Conservation (phyloP, 1,140 invertebrate species). For the Apolygus lucorum region DNA sequence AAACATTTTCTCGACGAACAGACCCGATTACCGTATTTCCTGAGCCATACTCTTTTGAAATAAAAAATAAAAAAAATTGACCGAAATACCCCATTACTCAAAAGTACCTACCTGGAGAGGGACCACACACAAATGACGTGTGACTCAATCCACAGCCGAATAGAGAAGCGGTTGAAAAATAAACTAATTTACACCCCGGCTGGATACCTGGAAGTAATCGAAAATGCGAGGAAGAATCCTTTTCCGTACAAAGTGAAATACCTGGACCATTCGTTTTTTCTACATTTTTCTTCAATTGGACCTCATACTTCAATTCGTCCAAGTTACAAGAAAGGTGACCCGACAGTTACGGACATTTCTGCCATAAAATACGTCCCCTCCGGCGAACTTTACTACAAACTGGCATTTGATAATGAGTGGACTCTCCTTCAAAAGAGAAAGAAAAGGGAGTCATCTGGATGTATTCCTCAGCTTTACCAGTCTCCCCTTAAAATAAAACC, state of each 20-base stretch:
- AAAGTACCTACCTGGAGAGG: slow-evolving; percentile 36
- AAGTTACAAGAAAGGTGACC: slow-evolving; percentile 24
- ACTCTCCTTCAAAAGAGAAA: background rate
- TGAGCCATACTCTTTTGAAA: too few relatives aligned
- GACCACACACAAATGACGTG: slow-evolving; percentile 39
- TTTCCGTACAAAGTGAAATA: slow-evolving; percentile 29
- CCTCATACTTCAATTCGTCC: slow-evolving; percentile 26
- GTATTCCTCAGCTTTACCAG: background rate
- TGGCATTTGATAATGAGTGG: background rate
- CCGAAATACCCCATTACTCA: slow-evolving; percentile 36
- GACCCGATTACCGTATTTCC: too few relatives aligned
- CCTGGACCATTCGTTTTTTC: slow-evolving; percentile 23
- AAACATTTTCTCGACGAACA: too few relatives aligned
- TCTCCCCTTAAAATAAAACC: background rate
- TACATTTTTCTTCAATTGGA: slow-evolving; percentile 21
- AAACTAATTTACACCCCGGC: slow-evolving; percentile 6
- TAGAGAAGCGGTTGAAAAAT: slow-evolving; percentile 27
- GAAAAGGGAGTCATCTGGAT: background rate
- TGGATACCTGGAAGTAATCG: slow-evolving; percentile 10
- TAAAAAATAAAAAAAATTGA: too few relatives aligned
- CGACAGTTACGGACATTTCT: background rate
- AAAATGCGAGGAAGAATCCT: slow-evolving; percentile 22
- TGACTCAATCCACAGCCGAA: slow-evolving; percentile 34
- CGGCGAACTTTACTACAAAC: background rate
- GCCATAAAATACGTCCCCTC: background rate